These are phyloP conservation scores for Gymnobelideus leadbeateri DNA, from an alignment of 2,113 vertebrate genomes.

Conservation along the genomic window DNA sequence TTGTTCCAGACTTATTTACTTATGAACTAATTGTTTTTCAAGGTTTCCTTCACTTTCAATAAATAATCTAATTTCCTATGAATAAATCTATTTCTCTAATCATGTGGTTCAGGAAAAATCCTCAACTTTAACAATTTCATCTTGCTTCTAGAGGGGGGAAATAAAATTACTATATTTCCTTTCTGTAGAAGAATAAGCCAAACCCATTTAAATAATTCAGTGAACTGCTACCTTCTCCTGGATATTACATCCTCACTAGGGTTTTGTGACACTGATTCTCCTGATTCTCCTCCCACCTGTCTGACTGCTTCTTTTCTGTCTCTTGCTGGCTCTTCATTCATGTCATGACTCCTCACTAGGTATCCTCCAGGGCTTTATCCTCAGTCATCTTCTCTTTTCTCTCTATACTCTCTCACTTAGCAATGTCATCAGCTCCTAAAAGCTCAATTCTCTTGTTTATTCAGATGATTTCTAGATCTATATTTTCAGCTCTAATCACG, in stretches of 20 bases:
- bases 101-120: not conserved
- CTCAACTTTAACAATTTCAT: not conserved
- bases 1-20: not conserved
- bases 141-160: not conserved
- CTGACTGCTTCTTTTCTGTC: not conserved
- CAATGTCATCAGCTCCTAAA: not conserved
- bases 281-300: not conserved
- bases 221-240: not conserved
- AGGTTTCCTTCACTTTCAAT: not conserved
- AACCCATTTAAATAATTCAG: not conserved
- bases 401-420: not conserved
- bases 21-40: slow-evolving; percentile 11
- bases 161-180: not conserved
- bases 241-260: not conserved
- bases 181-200: not conserved
- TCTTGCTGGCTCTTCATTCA: not conserved
- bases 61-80: slow-evolving; percentile 9
- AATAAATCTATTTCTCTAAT: not conserved
- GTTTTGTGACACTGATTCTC: not conserved
- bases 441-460: not conserved
- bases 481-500: not conserved
- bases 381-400: not conserved
- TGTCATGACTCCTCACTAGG: not conserved
- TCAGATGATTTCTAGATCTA: not conserved
- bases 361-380: not conserved